phyloP scores from a whole-genome alignment of 2,888 invertebrate species.

The Phrixothrix hirtus region DNA sequence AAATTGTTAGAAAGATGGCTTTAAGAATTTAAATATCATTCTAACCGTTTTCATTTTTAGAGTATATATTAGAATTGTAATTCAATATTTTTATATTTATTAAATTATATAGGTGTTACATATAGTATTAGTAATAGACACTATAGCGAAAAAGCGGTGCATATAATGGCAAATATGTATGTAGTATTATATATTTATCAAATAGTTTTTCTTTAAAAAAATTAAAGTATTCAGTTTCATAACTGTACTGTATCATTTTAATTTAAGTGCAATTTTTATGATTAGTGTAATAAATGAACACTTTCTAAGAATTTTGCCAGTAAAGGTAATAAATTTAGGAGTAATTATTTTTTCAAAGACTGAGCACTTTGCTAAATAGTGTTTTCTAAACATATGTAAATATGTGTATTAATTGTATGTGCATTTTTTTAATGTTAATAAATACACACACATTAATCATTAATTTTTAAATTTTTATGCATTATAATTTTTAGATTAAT shows the following conservation, averaged over 20 bases:
- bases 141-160: conserved; percentile 13
- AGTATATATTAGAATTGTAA: conserved; percentile 20
- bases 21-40: no score
- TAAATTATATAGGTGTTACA: conserved; percentile 37
- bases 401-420: conserved; percentile 39
- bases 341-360: conserved; percentile 44
- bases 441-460: conserved; percentile 18
- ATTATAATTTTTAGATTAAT: no score
- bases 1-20: neutral
- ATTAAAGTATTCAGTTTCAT: neutral
- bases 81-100: conserved; percentile 40
- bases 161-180: conserved; percentile 5
- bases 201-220: neutral
- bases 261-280: no score
- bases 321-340: conserved; percentile 34
- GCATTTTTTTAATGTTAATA: conserved; percentile 44
- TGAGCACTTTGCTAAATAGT: conserved; percentile 45
- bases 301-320: no score
- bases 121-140: conserved; percentile 31
- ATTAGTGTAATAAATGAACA: no score
- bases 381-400: conserved; percentile 37
- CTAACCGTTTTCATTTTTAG: conserved; percentile 15
- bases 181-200: no score
- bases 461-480: neutral
- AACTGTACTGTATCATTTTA: neutral